Evolutionary conservation across 2,113 vertebrate species (phyloP).

Genomic region (Donacobius atricapilla): DNA sequence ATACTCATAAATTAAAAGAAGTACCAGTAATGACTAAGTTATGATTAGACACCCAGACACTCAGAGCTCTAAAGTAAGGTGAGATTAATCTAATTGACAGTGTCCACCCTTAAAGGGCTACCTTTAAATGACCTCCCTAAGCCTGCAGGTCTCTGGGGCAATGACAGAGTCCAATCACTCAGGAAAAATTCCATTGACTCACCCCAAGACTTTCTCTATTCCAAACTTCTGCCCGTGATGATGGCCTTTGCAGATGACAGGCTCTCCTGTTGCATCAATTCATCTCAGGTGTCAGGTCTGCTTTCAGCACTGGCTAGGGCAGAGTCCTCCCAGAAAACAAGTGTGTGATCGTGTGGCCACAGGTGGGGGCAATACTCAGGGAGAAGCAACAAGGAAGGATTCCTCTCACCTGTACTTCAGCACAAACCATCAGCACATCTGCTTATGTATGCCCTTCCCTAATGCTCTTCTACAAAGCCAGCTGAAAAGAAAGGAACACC

Average conservation of each 20-base stretch:
- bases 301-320: not conserved
- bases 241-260: rapidly evolving
- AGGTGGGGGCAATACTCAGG: not conserved
- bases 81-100: not conserved
- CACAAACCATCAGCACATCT: not conserved
- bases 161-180: not conserved
- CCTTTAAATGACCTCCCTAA: not conserved
- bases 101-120: not conserved
- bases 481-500: not conserved
- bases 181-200: not conserved
- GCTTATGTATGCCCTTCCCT: not conserved
- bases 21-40: not conserved
- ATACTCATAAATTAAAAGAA: not conserved
- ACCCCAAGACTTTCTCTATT: not conserved
- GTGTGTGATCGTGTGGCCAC: rapidly evolving
- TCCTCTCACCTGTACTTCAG: not conserved
- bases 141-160: not conserved
- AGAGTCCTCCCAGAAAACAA: not conserved
- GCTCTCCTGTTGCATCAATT: rapidly evolving
- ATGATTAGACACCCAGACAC: not conserved
- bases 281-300: not conserved
- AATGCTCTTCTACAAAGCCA: not conserved
- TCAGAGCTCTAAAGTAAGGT: not conserved
- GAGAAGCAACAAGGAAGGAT: not conserved
- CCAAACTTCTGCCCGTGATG: not conserved